A percentile compares a stretch with the other conserved stretches of the same genome.
These are phyloP conservation scores for Meliscaeva auricollis DNA, from an alignment of 2,888 invertebrate genomes.

Conservation along the genomic window DNA sequence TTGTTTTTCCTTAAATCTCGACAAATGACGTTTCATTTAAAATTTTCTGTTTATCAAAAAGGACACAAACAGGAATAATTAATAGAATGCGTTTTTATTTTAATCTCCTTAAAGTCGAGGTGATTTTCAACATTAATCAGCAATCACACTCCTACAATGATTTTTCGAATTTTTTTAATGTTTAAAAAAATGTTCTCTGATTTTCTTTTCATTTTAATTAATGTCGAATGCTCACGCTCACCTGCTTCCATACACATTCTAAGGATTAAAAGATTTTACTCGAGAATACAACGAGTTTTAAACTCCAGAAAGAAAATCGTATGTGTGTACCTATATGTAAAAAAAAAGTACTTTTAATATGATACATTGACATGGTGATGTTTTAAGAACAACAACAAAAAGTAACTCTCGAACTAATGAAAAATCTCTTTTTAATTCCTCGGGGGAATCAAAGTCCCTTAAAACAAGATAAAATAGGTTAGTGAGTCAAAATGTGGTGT, in stretches of 20 bases:
- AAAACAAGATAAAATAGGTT: conserved; percentile 49
- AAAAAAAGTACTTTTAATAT: not conserved
- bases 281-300: not conserved
- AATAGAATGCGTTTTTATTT: no score
- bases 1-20: no score
- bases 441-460: conserved; percentile 35
- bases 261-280: conserved; percentile 5
- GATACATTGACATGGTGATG: conserved; percentile 7
- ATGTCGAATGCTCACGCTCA: not conserved
- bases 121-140: no score
- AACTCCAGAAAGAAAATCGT: not conserved
- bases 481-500: conserved; percentile 34
- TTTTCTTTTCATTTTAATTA: not conserved
- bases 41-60: no score
- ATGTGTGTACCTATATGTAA: not conserved
- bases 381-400: not conserved
- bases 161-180: not conserved
- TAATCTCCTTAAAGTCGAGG: no score
- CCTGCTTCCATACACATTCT: not conserved
- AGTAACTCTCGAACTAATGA: conserved; percentile 41
- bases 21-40: no score
- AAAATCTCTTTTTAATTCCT: conserved; percentile 55
- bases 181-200: not conserved
- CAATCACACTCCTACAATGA: not conserved
- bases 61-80: no score